Percentiles rank a stretch among this genome's conserved stretches.
Evolutionary conservation across 2,888 invertebrate species (phyloP).

Genomic region (Ormyrus thymus): DNA sequence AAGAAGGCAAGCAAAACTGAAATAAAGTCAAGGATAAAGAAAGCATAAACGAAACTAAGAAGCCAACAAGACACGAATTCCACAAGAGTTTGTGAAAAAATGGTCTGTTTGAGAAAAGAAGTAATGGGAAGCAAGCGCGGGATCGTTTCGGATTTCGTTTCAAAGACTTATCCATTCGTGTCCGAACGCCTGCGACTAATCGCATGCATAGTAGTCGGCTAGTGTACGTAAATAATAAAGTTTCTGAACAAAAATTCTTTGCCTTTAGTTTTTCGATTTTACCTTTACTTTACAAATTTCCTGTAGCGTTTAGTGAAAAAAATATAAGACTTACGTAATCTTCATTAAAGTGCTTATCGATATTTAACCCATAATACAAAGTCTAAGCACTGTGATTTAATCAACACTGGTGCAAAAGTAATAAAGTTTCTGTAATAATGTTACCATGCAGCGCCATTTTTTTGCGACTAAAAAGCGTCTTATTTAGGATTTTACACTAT

Average conservation of each 20-base stretch:
- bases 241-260: constrained; percentile 71
- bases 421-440: too few species aligned
- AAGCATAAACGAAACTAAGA: constrained; percentile 57
- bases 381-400: too few species aligned
- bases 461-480: too few species aligned
- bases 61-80: constrained; percentile 45
- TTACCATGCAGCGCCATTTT: too few species aligned
- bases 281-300: too few species aligned
- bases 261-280: too few species aligned
- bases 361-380: too few species aligned
- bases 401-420: too few species aligned
- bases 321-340: too few species aligned
- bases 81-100: constrained; percentile 61
- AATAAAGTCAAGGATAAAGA: constrained; percentile 55
- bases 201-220: constrained; percentile 73
- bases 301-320: too few species aligned
- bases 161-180: constrained; percentile 51
- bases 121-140: constrained; percentile 54
- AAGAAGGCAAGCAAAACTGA: constrained; percentile 54
- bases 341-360: too few species aligned
- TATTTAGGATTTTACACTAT: too few species aligned
- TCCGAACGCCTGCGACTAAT: constrained; percentile 64
- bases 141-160: constrained; percentile 60
- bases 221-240: constrained; percentile 75
- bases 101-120: constrained; percentile 64